Evolutionary conservation across 2,113 vertebrate species (phyloP).

Genomic region (Salminus brasiliensis): DNA sequence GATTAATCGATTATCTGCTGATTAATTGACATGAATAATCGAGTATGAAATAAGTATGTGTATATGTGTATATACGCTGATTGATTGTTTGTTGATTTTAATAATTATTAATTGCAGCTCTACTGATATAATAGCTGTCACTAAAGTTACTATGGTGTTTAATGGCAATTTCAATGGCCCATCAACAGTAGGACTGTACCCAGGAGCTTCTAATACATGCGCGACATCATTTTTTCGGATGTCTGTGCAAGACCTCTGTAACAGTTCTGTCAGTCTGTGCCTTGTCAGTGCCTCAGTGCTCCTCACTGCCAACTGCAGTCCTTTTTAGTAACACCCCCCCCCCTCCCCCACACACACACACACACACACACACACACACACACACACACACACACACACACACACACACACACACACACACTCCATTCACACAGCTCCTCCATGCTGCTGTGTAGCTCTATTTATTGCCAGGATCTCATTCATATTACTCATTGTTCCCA

Average conservation of each 20-base stretch:
- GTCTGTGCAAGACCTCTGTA: constrained; percentile 3
- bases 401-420: background rate
- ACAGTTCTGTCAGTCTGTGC: background rate
- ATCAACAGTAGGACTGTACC: background rate
- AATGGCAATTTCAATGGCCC: background rate
- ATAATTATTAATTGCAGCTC: too few species aligned
- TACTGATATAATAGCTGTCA: background rate
- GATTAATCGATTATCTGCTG: too few species aligned
- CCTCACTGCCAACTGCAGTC: background rate
- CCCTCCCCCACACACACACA: too few species aligned
- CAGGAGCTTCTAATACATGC: constrained; percentile 7
- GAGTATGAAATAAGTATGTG: too few species aligned
- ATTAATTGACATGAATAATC: too few species aligned
- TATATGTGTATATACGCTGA: too few species aligned
- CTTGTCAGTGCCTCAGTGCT: background rate
- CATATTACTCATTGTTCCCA: constrained; percentile 64
- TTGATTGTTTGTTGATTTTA: too few species aligned
- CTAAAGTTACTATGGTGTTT: background rate
- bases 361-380: too few species aligned
- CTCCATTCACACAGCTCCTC: constrained; percentile 19
- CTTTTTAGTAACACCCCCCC: constrained; percentile 9
- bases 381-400: too few species aligned
- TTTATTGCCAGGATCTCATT: constrained; percentile 63
- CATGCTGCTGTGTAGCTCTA: constrained; percentile 57
- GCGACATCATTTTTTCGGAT: constrained; percentile 28